Percentiles rank a stretch among this genome's conserved stretches.
phyloP scores from a whole-genome alignment of 2,797 vertebrate genomes.

The Calcarius lapponicus region DNA sequence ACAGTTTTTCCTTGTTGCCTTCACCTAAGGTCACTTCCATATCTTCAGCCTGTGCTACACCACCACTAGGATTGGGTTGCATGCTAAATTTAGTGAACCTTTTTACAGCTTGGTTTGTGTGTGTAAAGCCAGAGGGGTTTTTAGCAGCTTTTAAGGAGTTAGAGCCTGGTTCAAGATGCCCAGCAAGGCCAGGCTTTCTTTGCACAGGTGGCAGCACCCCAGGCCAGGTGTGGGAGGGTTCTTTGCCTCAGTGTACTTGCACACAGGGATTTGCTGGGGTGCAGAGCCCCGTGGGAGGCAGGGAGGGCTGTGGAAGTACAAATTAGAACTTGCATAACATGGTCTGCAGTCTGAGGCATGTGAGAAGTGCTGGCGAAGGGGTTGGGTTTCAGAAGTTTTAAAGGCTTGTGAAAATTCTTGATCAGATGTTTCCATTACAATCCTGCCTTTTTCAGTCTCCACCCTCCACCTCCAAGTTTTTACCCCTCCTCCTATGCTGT shows the following conservation, averaged over 20 bases:
- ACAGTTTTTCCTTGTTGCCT: neutral
- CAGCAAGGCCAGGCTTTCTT: neutral
- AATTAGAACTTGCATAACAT: neutral
- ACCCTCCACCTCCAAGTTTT: neutral
- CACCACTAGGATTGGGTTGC: neutral
- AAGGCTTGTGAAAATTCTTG: constrained; percentile 12
- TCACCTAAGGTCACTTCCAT: constrained; percentile 17
- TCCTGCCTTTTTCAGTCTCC: neutral
- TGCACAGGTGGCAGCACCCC: neutral
- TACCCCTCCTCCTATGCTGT: neutral
- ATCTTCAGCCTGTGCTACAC: neutral
- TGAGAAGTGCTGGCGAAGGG: neutral
- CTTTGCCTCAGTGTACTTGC: neutral
- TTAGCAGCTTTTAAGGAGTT: neutral
- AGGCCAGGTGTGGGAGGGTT: neutral
- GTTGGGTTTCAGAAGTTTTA: constrained; percentile 3
- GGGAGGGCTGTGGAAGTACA: neutral
- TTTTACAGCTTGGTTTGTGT: neutral
- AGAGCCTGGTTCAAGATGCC: neutral
- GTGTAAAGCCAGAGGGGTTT: neutral
- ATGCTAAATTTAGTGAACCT: constrained; percentile 43
- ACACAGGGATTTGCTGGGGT: accelerated
- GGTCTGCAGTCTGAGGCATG: neutral
- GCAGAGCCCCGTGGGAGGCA: neutral
- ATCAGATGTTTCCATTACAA: neutral